Conservation (phyloP, 2,797 vertebrate species). For the Anguilla megastoma region DNA sequence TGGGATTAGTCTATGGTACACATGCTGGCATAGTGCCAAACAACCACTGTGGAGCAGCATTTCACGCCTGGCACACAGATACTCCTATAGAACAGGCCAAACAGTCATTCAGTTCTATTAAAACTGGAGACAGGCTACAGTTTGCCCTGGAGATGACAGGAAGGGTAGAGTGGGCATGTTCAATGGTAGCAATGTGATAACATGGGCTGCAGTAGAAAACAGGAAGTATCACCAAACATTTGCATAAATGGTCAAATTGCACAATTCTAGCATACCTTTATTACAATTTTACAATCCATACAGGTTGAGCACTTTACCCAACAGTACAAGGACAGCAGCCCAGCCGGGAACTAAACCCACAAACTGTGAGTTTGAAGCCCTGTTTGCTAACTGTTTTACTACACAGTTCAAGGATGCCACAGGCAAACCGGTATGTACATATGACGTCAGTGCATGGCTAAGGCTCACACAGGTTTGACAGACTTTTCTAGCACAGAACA, state of each 20-base stretch:
- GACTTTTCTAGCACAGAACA: not conserved
- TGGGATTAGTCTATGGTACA: not conserved
- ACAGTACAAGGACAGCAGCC: not conserved
- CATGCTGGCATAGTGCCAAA: slow-evolving; percentile 1
- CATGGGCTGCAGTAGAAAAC: not conserved
- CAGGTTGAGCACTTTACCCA: not conserved
- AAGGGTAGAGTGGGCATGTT: not conserved
- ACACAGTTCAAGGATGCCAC: not conserved
- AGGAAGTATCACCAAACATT: not conserved
- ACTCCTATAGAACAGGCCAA: not conserved
- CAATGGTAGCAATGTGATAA: not conserved
- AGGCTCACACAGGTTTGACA: not conserved
- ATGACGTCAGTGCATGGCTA: not conserved
- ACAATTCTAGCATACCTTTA: not conserved
- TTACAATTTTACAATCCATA: not conserved
- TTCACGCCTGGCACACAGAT: not conserved
- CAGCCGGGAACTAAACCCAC: not conserved
- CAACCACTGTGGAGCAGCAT: not conserved
- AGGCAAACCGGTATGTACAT: not conserved
- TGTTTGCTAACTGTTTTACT: not conserved
- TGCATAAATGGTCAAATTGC: not conserved
- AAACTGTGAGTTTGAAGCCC: not conserved
- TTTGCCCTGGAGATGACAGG: not conserved
- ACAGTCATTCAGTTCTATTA: not conserved
- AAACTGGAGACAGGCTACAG: not conserved